Evolutionary conservation across 30 jellyfish, hydroid and myxozoan genomes (phyloP).

Genomic region (Aurelia aurita): DNA sequence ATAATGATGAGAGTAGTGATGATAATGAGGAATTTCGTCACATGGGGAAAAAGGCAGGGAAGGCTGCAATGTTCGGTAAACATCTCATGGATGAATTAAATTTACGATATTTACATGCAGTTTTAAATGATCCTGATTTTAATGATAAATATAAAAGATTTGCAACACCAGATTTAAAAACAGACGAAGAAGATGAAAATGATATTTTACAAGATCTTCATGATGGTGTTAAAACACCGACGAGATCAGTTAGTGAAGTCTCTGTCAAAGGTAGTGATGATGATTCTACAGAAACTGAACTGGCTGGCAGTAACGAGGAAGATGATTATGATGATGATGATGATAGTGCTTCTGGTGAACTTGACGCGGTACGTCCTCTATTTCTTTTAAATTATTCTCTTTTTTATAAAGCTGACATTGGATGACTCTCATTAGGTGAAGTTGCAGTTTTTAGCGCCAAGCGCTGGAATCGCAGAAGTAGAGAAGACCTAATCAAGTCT

Average conservation of each 20-base stretch:
- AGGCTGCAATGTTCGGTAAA: conserved; percentile 31
- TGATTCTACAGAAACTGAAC: neutral
- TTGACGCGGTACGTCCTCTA: neutral
- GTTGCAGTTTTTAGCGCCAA: no score
- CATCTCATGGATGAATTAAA: conserved; percentile 31
- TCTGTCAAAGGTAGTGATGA: neutral
- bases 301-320: neutral
- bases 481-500: no score
- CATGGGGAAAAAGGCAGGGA: neutral
- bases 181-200: conserved; percentile 66
- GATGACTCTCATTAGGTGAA: no score
- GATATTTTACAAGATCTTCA: conserved; percentile 32
- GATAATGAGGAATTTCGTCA: no score
- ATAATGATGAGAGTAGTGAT: neutral
- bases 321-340: conserved; percentile 23
- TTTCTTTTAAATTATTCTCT: no score
- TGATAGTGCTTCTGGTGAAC: neutral
- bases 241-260: conserved; percentile 14
- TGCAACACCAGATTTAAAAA: conserved; percentile 59
- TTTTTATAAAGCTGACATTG: no score
- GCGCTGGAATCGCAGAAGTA: no score
- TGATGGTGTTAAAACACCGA: neutral
- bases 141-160: conserved; percentile 42
- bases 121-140: conserved; percentile 49
- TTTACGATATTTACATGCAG: conserved; percentile 41